Base-by-base conservation (phyloP, 2,113 vertebrate genomes). In the Nipponia nippon region DNA sequence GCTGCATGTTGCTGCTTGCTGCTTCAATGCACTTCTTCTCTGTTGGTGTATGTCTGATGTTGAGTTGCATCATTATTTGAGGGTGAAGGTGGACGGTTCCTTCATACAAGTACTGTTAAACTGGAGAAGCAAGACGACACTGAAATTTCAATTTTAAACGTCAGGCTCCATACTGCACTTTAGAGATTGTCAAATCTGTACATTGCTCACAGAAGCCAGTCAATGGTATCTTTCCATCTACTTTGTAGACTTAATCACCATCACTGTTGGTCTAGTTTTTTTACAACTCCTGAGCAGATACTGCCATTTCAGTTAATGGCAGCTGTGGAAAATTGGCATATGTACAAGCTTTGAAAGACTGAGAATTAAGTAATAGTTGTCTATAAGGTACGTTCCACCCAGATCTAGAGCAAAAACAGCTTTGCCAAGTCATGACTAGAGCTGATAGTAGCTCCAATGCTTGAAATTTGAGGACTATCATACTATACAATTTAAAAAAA, bases 41-140 rank as follows among this genome's bases (percentile, higher is more conserved):
- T 58, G 9, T 36, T 83, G 79, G 32, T 85, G 11, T 32, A 36
- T 66, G 87, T 76, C 55, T 67, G 82, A 84, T 9, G 46, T 72
- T 91, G 62, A 66, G 80, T 93, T 94, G 40, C 34, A 27, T 73
- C 38, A 22, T 16, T 71, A 93, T 96, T 95, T 89, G 72, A 72
- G 44, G 93, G 66, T 52, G 36, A 97, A 95, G 89, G 95, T 86
- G 87, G 69, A 71, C 93, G 61, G 76, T 97, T 84, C 52, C 65
- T 79, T 95, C 58, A 71, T 38, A 56, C 30, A 87, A 96, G 47
- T 92, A 49, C 62, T 91, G 86, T 96, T 96, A 83, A 80, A 79
- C 4, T 61, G 59, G 49, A 55, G 59, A 83, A 94, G 55, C 61
- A 94, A 86, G 69, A 81, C 12, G 55, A 91, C 34, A 63, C 36